phyloP scores from a whole-genome alignment of 2,797 vertebrate species.

The Leucoraja ocellata region DNA sequence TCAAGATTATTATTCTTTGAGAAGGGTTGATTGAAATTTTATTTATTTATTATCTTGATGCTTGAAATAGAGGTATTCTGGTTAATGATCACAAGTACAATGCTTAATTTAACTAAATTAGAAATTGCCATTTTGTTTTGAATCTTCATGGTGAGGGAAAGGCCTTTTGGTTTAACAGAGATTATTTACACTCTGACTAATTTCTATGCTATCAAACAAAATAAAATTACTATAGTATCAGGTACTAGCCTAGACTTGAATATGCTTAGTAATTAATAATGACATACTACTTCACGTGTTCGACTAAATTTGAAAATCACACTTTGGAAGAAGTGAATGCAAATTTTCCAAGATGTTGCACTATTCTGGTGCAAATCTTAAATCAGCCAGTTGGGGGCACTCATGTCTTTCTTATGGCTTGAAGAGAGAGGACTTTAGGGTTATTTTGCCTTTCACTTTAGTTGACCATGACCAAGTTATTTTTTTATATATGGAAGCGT shows the following conservation, averaged over 20 bases:
- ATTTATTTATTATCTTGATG: neutral
- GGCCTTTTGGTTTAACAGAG: too few relatives aligned
- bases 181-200: neutral
- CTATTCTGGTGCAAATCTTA: neutral
- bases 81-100: neutral
- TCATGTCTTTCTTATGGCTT: conserved; percentile 27
- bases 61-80: neutral
- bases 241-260: neutral
- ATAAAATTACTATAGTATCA: neutral
- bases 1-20: neutral
- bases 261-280: neutral
- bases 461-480: neutral
- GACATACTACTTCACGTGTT: neutral
- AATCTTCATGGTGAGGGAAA: neutral
- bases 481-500: neutral
- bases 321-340: neutral
- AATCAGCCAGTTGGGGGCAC: conserved; percentile 25
- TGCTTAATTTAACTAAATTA: neutral
- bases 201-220: neutral
- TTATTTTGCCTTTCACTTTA: neutral
- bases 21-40: neutral
- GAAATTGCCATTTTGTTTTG: neutral
- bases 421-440: neutral
- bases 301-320: neutral
- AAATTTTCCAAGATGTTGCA: neutral